Conservation (phyloP, 2,797 vertebrate genomes). For the Gadopsis marmoratus region DNA sequence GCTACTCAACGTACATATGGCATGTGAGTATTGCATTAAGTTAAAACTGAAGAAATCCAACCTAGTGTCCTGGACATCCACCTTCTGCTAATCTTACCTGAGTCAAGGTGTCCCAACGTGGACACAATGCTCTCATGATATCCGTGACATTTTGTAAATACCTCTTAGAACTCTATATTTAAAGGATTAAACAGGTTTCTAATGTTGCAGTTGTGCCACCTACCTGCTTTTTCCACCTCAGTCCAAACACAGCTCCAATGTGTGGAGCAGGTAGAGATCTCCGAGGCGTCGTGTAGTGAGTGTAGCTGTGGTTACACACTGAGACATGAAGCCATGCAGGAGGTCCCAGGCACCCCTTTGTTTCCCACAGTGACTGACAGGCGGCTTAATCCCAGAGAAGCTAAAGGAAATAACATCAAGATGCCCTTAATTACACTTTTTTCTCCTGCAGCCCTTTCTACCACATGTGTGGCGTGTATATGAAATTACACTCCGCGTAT, state of each 20-base stretch:
- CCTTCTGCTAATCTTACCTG: constrained; percentile 11
- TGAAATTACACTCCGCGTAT: constrained; percentile 81
- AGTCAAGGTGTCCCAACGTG: constrained; percentile 10
- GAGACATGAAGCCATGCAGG: constrained; percentile 67
- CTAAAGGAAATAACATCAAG: constrained; percentile 80
- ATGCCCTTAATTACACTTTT: constrained; percentile 79
- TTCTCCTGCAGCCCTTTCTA: constrained; percentile 73
- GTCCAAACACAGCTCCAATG: constrained; percentile 30
- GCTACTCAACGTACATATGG: not conserved
- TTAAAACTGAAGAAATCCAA: not conserved
- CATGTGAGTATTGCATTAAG: not conserved
- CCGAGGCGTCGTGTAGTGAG: constrained; percentile 38
- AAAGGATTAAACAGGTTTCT: constrained; percentile 50
- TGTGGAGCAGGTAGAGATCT: constrained; percentile 23
- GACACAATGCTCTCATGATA: constrained; percentile 7
- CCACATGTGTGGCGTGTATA: constrained; percentile 82
- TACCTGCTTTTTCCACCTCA: constrained; percentile 23
- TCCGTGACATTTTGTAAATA: constrained; percentile 27
- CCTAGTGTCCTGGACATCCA: not conserved
- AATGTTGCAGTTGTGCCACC: constrained; percentile 32
- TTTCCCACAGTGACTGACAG: constrained; percentile 73
- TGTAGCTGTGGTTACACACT: constrained; percentile 49
- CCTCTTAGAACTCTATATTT: constrained; percentile 30
- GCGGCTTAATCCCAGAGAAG: constrained; percentile 72
- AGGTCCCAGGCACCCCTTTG: constrained; percentile 68